phyloP scores from a whole-genome alignment of 2,888 invertebrate species.

The Metacarcinus magister region DNA sequence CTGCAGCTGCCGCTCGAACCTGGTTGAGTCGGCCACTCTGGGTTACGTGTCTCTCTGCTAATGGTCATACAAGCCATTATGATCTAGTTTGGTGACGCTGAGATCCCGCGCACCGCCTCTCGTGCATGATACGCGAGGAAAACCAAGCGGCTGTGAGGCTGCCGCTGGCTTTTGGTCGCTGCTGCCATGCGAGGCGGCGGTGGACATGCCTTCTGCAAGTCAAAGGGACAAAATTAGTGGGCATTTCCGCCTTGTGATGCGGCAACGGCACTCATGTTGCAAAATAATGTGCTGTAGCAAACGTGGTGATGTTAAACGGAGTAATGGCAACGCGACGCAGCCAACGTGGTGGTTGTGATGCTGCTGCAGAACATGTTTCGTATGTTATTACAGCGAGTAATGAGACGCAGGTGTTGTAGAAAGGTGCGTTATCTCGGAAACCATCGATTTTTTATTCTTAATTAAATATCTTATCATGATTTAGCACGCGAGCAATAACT shows the following conservation, averaged over 20 bases:
- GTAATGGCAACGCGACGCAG: too few species aligned
- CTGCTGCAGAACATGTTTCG: not conserved
- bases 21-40: not conserved
- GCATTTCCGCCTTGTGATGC: too few species aligned
- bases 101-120: not conserved
- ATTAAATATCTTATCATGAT: not conserved
- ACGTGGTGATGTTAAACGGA: not conserved
- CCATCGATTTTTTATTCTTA: not conserved
- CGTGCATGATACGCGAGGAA: not conserved
- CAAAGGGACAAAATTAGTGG: not conserved
- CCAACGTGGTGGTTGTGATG: not conserved
- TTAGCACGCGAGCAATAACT: not conserved
- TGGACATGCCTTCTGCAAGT: not conserved
- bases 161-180: not conserved
- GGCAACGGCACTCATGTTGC: too few species aligned
- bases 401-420: not conserved
- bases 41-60: conserved; percentile 31
- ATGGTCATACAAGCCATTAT: conserved; percentile 66
- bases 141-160: not conserved
- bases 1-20: not conserved
- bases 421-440: not conserved
- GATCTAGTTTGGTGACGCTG: conserved; percentile 50
- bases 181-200: not conserved
- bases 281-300: not conserved
- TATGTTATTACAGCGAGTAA: not conserved